Base-by-base conservation (phyloP, 64 coral and sea anemone species). In the Dendrophyllia cribrosa region DNA sequence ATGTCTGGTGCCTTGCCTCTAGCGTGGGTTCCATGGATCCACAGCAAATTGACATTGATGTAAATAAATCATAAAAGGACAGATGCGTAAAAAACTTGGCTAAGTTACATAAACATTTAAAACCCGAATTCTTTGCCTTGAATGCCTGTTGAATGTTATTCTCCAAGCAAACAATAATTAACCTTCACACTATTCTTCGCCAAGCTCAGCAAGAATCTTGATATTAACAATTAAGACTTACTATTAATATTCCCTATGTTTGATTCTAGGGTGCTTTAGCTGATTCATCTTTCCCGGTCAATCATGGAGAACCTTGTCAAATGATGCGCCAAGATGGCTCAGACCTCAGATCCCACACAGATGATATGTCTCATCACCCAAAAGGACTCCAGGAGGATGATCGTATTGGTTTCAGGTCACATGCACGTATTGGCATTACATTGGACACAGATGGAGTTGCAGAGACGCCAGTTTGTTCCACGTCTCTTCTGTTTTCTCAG, bases 401-500 rank as follows among this genome's bases (percentile, higher is more conserved):
- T 48, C 0, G 12, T 11, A 19, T 7, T 66, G 60, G 60, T 66
- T 22, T 55, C 19, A n/a, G 44, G 43, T 34, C 34, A 21, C 44
- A 17, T 60, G 14, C 58, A 12, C 17, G 9, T 83, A 2, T 14
- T 49, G 62, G 2, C 3, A n/a, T 43, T 19, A n/a, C 14, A 50
- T 23, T 23, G 53, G 19, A 23, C 55, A 19, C 22, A 62, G 49
- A 83, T 12, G 45, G 6, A 60, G 46, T 20, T 21, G 11, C 79
- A 53, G 77, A 80, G 9, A 43, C 47, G 76, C 45, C 87, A 53
- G 72, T 85, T 78, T 89, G 78, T 77, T 93, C 95, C 25, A 88
- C 92, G 25, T 96, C 95, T 5, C 84, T 93, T 73, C 73, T 96
- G 6, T 88, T 96, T 17, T 85, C 86, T 43, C 95, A 96, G 62